These are phyloP conservation scores for Sylvietta virens DNA, from an alignment of 2,113 vertebrate genomes.

Conservation along the genomic window DNA sequence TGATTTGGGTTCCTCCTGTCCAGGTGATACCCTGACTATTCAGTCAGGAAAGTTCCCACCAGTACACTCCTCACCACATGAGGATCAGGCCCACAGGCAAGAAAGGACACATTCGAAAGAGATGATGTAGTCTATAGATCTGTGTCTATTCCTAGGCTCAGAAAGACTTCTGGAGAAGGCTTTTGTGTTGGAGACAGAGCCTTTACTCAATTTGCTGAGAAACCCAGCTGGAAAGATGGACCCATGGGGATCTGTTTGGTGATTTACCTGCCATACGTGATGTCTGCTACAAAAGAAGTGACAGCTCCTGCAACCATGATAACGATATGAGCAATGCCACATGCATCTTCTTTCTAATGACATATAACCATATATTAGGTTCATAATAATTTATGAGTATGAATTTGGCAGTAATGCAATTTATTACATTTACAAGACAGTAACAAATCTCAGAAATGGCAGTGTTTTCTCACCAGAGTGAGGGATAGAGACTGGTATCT, in stretches of 20 bases:
- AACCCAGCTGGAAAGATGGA: neutral
- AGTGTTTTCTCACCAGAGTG: neutral
- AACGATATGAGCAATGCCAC: neutral
- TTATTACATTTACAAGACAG: neutral
- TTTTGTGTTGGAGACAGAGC: neutral
- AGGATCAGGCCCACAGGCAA: neutral
- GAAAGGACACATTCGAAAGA: neutral
- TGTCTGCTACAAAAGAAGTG: neutral
- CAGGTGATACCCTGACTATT: neutral
- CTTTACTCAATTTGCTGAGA: neutral
- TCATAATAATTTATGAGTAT: neutral
- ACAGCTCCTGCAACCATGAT: neutral
- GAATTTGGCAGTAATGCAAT: neutral
- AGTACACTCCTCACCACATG: neutral
- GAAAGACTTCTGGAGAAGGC: neutral
- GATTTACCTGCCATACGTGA: neutral
- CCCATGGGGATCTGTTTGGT: neutral
- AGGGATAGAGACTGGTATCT: rapidly evolving
- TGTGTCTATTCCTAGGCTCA: neutral
- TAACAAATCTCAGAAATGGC: neutral
- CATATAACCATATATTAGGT: neutral
- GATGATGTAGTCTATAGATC: neutral
- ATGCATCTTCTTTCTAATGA: neutral
- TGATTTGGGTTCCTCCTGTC: neutral
- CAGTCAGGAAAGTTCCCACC: neutral